A percentile compares a stretch with the other conserved stretches of the same genome.
Evolutionary conservation across 1,140 invertebrate species (phyloP).

Genomic region (Caenorhabditis brenneri): DNA sequence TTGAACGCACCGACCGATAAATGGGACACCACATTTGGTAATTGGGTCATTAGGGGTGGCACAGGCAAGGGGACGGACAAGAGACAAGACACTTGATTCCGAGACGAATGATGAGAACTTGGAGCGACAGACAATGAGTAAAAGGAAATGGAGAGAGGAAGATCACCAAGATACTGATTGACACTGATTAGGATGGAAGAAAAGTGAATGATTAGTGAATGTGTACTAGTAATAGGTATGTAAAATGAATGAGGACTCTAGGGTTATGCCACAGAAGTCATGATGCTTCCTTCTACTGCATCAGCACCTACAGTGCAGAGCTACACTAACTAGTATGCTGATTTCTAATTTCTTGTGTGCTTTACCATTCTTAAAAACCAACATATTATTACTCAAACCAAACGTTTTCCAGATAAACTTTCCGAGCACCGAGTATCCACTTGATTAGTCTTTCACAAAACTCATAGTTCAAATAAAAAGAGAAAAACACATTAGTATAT

Average conservation of each 20-base stretch:
- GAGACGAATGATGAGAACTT: slow-evolving; percentile 28
- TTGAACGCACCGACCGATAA: slow-evolving; percentile 38
- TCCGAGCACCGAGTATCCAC: too few relatives aligned
- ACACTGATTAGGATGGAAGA: neutral
- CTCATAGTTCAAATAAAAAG: too few relatives aligned
- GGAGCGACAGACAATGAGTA: neutral
- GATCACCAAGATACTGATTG: slow-evolving; percentile 23
- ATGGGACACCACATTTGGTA: slow-evolving; percentile 43
- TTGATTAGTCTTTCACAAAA: too few relatives aligned
- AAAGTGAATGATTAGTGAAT: neutral
- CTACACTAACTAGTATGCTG: too few relatives aligned
- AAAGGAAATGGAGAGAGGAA: neutral
- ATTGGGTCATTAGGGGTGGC: slow-evolving; percentile 41
- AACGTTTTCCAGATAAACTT: too few relatives aligned
- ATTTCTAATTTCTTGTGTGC: too few relatives aligned
- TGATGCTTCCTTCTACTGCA: too few relatives aligned
- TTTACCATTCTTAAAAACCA: too few relatives aligned
- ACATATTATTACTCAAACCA: too few relatives aligned
- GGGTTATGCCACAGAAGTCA: too few relatives aligned
- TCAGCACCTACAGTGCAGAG: too few relatives aligned
- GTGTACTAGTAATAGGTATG: neutral
- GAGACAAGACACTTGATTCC: slow-evolving; percentile 1
- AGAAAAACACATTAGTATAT: too few relatives aligned
- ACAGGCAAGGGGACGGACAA: neutral
- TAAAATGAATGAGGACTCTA: neutral